Evolutionary conservation across 1,140 invertebrate genomes (phyloP).

Genomic region (Drosophila navojoa): DNA sequence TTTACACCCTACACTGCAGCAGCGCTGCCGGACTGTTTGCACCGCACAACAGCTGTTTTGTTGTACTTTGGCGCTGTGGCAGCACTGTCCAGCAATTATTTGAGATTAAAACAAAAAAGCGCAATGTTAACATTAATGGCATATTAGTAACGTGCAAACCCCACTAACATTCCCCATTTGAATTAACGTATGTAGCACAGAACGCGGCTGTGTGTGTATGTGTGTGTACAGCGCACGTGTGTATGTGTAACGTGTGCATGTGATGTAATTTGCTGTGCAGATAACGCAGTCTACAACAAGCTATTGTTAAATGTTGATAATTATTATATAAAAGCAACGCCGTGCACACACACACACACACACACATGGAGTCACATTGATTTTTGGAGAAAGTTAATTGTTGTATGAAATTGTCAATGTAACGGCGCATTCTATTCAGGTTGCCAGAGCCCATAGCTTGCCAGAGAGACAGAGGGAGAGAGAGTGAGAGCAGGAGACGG

Average conservation of each 20-base stretch:
- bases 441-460: neutral
- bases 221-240: neutral
- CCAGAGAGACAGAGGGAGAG: no score
- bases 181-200: neutral
- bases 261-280: conserved; percentile 61
- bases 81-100: neutral
- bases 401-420: neutral
- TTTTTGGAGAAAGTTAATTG: conserved; percentile 36
- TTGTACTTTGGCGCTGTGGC: neutral
- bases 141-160: neutral
- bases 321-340: conserved; percentile 42
- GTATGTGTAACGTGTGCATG: conserved; percentile 20
- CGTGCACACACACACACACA: conserved; percentile 1
- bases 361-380: neutral
- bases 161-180: conserved; percentile 10
- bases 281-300: conserved; percentile 33
- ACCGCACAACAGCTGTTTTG: conserved; percentile 6
- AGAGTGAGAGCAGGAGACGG: no score
- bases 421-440: conserved; percentile 5
- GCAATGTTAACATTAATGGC: conserved; percentile 15
- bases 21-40: neutral
- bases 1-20: neutral
- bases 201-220: neutral
- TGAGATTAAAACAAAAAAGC: conserved; percentile 13
- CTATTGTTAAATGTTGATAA: conserved; percentile 12